These are phyloP conservation scores for Drosophila pseudoobscura DNA, from an alignment of 1,140 invertebrate genomes.

Conservation along the genomic window DNA sequence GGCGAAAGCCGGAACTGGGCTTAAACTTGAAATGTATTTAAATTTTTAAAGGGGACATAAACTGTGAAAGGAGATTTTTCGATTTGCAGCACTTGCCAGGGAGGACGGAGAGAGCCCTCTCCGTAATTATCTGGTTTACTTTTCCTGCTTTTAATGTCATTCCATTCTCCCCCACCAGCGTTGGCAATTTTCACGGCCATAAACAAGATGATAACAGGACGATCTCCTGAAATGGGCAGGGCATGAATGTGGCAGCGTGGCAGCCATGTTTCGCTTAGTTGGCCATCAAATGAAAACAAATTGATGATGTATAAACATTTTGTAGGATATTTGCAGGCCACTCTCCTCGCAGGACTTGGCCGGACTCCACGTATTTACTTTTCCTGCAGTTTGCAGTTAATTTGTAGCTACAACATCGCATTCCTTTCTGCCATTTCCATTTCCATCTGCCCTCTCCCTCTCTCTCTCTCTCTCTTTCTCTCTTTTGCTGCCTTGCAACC, in stretches of 20 bases:
- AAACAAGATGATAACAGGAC: constrained; percentile 42
- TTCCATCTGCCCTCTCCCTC: background rate
- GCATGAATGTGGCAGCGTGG: constrained; percentile 4
- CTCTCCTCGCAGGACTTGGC: background rate
- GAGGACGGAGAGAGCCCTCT: background rate
- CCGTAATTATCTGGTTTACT: constrained; percentile 32
- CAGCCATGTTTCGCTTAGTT: constrained; percentile 40
- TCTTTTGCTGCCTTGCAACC: constrained; percentile 7
- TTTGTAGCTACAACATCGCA: constrained; percentile 57
- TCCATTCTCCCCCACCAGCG: background rate
- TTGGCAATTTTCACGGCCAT: constrained; percentile 28
- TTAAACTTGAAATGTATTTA: constrained; percentile 4
- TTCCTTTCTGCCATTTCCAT: constrained; percentile 41
- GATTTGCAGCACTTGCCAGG: background rate
- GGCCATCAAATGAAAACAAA: constrained; percentile 46
- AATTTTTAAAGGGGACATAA: constrained; percentile 6
- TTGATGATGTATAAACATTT: constrained; percentile 68
- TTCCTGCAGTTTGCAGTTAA: constrained; percentile 58
- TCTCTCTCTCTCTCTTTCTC: no score
- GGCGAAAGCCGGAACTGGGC: background rate
- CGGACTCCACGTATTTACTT: constrained; percentile 30
- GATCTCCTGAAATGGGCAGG: constrained; percentile 7
- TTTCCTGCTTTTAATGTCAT: constrained; percentile 7
- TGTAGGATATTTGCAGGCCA: constrained; percentile 5
- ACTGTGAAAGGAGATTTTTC: background rate